Percentiles rank a stretch among this genome's conserved stretches.
phyloP scores from a whole-genome alignment of 64 coral and sea anemone species.

The Anthopleura sola region DNA sequence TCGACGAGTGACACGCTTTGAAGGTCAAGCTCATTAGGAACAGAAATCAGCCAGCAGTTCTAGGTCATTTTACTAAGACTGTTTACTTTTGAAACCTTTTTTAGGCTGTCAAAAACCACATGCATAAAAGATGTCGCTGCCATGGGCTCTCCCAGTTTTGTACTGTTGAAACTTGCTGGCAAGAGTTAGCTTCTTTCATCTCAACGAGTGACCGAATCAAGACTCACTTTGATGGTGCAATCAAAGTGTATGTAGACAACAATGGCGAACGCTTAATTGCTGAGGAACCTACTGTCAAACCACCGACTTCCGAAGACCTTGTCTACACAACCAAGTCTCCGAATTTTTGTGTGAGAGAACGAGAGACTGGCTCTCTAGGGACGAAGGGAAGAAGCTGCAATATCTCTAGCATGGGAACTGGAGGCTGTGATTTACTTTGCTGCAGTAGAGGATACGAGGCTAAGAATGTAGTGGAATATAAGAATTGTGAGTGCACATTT shows the following conservation, averaged over 20 bases:
- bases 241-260: slow-evolving; percentile 77
- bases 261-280: slow-evolving; percentile 59
- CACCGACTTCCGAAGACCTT: slow-evolving; percentile 65
- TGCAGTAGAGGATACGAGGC: slow-evolving; percentile 46
- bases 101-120: slow-evolving; percentile 74
- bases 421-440: slow-evolving; percentile 72
- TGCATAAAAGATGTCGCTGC: slow-evolving; percentile 77
- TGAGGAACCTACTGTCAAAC: slow-evolving; percentile 66
- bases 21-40: slow-evolving; percentile 24
- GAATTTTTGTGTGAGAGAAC: slow-evolving; percentile 61
- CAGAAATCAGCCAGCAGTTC: slow-evolving; percentile 2
- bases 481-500: slow-evolving; percentile 80
- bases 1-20: slow-evolving; percentile 20
- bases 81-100: slow-evolving; percentile 27
- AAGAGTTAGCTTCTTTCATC: slow-evolving; percentile 60
- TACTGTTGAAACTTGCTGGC: slow-evolving; percentile 66
- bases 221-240: slow-evolving; percentile 75
- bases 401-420: slow-evolving; percentile 46
- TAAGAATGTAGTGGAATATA: slow-evolving; percentile 20
- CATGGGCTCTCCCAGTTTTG: slow-evolving; percentile 80
- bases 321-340: slow-evolving; percentile 87
- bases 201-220: slow-evolving; percentile 62
- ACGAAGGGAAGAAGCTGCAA: slow-evolving; percentile 71
- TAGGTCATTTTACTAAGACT: slow-evolving; percentile 11
- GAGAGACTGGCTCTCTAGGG: slow-evolving; percentile 54